Conservation (phyloP, 2,888 invertebrate species). For the Latheticus oryzae region DNA sequence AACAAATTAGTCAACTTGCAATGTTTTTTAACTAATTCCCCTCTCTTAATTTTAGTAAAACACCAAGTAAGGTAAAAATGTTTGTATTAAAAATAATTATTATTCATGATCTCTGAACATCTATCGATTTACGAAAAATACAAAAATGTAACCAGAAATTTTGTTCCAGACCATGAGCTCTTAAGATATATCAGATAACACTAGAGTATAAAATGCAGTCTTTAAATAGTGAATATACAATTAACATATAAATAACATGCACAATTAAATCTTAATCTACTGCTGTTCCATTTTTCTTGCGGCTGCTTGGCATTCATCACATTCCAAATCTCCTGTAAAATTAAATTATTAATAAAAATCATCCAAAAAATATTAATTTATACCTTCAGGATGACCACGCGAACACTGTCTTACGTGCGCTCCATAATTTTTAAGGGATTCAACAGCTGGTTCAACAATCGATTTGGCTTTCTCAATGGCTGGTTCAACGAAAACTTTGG, state of each 20-base stretch:
- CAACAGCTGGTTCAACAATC: slow-evolving; percentile 28
- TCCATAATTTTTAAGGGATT: slow-evolving; percentile 57
- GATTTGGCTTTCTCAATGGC: slow-evolving; percentile 11
- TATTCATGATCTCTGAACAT: too few relatives aligned
- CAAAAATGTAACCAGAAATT: neutral
- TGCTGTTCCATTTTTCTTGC: slow-evolving; percentile 22
- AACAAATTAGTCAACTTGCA: too few relatives aligned
- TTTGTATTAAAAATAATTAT: too few relatives aligned
- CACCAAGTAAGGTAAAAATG: too few relatives aligned
- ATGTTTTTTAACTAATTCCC: too few relatives aligned
- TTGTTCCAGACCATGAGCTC: neutral
- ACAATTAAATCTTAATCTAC: slow-evolving; percentile 3
- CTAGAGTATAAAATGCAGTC: slow-evolving; percentile 30
- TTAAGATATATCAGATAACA: slow-evolving; percentile 4
- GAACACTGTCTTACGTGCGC: slow-evolving; percentile 46
- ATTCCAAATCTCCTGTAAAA: slow-evolving; percentile 23
- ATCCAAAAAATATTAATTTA: neutral
- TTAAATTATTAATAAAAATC: slow-evolving; percentile 2
- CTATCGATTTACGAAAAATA: too few relatives aligned
- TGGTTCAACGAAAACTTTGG: slow-evolving; percentile 44
- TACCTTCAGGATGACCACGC: slow-evolving; percentile 16
- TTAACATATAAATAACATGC: slow-evolving; percentile 7
- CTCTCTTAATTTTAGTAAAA: too few relatives aligned
- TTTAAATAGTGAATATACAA: slow-evolving; percentile 24
- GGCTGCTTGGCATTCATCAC: slow-evolving; percentile 29